Percentiles rank a stretch among this genome's conserved stretches.
These are phyloP conservation scores for Chaetops frenatus DNA, from an alignment of 2,113 vertebrate genomes.

Conservation along the genomic window DNA sequence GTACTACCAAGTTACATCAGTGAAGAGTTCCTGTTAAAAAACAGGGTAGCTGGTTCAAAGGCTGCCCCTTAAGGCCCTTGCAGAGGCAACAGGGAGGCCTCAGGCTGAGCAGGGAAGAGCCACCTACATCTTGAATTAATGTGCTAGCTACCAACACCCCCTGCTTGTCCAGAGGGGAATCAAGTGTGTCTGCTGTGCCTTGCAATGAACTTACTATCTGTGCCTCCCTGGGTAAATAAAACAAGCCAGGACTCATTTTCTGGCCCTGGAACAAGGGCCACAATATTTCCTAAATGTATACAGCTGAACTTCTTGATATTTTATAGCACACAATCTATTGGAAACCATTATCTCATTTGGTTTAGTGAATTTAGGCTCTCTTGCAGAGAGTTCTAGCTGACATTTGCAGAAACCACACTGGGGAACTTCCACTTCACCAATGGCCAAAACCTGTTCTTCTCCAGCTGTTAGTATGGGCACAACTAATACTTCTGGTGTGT, in stretches of 20 bases:
- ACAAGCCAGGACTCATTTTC: neutral
- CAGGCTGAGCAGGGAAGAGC: neutral
- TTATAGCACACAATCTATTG: neutral
- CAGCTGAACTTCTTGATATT: neutral
- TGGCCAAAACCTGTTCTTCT: neutral
- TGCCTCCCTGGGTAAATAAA: neutral
- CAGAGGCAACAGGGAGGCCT: neutral
- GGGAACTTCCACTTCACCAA: neutral
- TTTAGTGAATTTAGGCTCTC: neutral
- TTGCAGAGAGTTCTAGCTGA: neutral
- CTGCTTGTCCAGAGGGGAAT: neutral
- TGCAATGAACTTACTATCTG: neutral
- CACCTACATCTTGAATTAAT: neutral
- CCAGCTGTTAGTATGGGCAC: neutral
- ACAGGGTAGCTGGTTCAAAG: neutral
- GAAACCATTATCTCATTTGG: neutral
- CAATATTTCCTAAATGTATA: neutral
- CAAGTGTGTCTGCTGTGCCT: rapidly evolving
- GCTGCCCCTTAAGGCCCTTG: neutral
- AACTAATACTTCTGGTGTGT: neutral
- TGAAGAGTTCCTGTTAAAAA: neutral
- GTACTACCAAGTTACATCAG: neutral
- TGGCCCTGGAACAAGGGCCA: neutral
- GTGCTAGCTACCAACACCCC: neutral
- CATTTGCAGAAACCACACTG: neutral